These are phyloP conservation scores for Oenanthe melanoleuca DNA, from an alignment of 2,113 vertebrate genomes.

Conservation along the genomic window DNA sequence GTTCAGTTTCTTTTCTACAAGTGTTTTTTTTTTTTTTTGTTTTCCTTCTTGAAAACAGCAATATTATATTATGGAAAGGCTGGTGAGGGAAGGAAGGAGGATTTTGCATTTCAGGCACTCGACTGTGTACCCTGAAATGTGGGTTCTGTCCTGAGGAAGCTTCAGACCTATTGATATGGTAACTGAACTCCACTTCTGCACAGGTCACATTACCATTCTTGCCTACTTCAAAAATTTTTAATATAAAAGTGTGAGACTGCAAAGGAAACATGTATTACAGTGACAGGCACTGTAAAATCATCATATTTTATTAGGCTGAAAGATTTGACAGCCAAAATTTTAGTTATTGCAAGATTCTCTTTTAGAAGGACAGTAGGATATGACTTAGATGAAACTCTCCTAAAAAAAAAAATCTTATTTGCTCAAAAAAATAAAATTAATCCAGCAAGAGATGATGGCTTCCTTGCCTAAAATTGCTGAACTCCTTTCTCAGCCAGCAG, in stretches of 20 bases:
- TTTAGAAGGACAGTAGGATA: background rate
- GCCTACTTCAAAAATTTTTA: background rate
- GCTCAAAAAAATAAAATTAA: background rate
- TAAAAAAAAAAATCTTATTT: background rate
- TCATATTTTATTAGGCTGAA: background rate
- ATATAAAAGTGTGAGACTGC: background rate
- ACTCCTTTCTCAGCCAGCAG: background rate
- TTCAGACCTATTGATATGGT: accelerated
- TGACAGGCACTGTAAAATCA: background rate
- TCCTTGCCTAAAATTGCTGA: background rate
- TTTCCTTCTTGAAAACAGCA: background rate
- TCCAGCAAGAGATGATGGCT: background rate
- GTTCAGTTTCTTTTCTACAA: background rate
- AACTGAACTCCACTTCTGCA: background rate
- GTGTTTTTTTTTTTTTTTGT: background rate
- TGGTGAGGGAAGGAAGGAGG: background rate
- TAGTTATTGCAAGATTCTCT: background rate
- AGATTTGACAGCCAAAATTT: background rate
- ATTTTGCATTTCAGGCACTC: background rate
- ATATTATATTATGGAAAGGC: background rate
- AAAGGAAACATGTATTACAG: background rate
- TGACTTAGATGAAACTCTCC: background rate
- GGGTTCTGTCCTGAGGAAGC: background rate
- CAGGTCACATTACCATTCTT: background rate
- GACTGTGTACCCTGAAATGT: background rate